Base-by-base conservation (phyloP, 2,888 invertebrate species). In the Noctua fimbriata region DNA sequence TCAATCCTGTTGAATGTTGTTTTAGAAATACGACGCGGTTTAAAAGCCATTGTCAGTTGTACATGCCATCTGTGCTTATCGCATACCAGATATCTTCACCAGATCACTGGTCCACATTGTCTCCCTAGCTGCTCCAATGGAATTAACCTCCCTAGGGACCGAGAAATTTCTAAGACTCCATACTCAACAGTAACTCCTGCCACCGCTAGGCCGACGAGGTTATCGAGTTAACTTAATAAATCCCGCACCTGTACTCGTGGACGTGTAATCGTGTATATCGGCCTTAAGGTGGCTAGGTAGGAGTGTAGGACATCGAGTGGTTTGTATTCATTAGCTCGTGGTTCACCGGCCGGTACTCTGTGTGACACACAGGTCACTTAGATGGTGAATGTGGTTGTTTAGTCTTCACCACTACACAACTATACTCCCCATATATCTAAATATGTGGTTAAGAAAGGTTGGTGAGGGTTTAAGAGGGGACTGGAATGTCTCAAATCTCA, bases 301-400 rank as follows among this genome's bases (percentile, higher is more conserved):
- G 58, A 16, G 66, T 77, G 60, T 77, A 77, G 84, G 85, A 84
- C 87, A 87, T 90, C 84, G 90, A 92, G 92, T 91, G 93, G 92
- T 89, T 92, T 92, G 92, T 91, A 90, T 92, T 92, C 91, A 92
- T 93, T 93, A 93, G 91, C 86, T 79, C 32, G 88, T 75, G 89
- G 90, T 81, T 55, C 84, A 82, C 82, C 85, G 78, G 74, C 88
- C 80, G 76, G 72, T 83, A 82, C 73, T 76, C 73, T 0, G 67
- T 0, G 67, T 16, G 82, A 67, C 83, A 83, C 67, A 90, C 83
- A 7, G 86, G 10, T 36, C 3, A 5, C 12, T 69, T 32, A 65
- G 16, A 49, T 47, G 49, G 44, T 1, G 58, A 67, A 21, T 24
- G 10, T 16, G 47, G 28, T 58, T 69, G 69, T 78, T 84, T 69